Base-by-base conservation (phyloP, 1,140 invertebrate genomes). In the Trinorchestia longiramus region DNA sequence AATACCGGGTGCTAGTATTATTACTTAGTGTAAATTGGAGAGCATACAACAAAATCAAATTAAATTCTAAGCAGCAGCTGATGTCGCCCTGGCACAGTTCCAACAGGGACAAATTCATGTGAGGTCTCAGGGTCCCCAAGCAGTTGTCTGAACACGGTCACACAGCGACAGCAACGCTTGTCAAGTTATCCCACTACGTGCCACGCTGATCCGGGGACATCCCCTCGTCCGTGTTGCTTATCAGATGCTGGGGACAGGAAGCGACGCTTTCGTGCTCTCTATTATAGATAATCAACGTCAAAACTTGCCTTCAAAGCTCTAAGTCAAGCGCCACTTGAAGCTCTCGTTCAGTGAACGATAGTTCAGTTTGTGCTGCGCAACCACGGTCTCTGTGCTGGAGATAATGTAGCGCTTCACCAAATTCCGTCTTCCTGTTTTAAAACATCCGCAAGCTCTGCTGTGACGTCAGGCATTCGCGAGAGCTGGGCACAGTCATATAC, bases 251-350 rank as follows among this genome's bases (percentile, higher is more conserved):
- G 87, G 87, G 36, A 87, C 87, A 87, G 87, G 87, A 87, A 87
- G 87, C 87, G 36, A 8, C 41, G 87, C 87, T 87, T 87, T 87
- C 87, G 36, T 87, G 87, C 87, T 87, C 87, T 87, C 36, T 87
- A 87, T 87, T 87, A 87, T 87, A 87, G 87, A 87, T 87, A 87
- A 87, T 87, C 87, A 87, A 87, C 87, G 87, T 87, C 87, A 87
- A 36, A 87, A 87, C 87, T n/a, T 36, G 36, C 87, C 36, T 40
- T 8, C 36, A 4, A 36, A 36, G 4, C 8, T 8, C 8, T 87
- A 87, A 8, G 87, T 87, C 87, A 87, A 87, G 36, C 36, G 87
- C 36, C 87, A 87, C 87, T 87, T 87, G 87, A 87, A 41, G 87
- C 87, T n/a, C 87, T 87, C 87, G 87, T 87, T 87, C 41, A 87